Base-by-base conservation (phyloP, 2,888 invertebrate species). In the Candidula unifasciata region DNA sequence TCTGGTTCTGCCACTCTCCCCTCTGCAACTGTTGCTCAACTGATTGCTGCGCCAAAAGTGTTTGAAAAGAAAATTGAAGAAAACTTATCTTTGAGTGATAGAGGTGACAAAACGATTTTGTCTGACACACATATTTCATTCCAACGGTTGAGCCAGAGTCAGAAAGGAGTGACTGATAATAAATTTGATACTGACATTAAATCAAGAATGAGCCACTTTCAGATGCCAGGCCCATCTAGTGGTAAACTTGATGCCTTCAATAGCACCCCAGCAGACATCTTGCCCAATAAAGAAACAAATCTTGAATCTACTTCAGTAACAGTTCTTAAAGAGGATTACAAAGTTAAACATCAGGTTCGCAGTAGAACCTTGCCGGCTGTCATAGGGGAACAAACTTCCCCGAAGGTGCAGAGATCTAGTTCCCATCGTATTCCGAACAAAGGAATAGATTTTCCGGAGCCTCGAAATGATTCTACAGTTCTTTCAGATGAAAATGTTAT, bases 351-450 rank as follows among this genome's bases (percentile, higher is more conserved):
- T 80, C 89, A 90, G 83, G 85, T 76, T 33, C 88, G 91, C 64
- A 91, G 91, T 86, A 90, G 90, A 86, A 92, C 92, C 0, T 84
- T 92, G 24, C 91, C 92, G 68, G 89, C 89, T 44, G 82, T 80
- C 27, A 86, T 86, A 57, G 87, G 87, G 16, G 89, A 88, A 68
- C 84, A 87, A 52, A 87, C 85, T 64, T 64, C 87, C 60, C 78
- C 85, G 6, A 88, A 86, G 35, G 86, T 88, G 21, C 87, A 87
- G 71, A 87, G 88, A 33, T 80, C 88, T 80, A 86, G 82, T 54
- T 88, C 88, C 24, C 87, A 86, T 64, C 60, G 84, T 66, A 80
- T 76, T 3, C 79, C 68, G 16, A 33, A 60, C 30, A 35, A 82
- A 64, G 66, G 77, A 16, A 30, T 35, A 27, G 77, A n/a, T 57